A percentile compares a stretch with the other conserved stretches of the same genome.
Evolutionary conservation across 2,888 invertebrate species (phyloP).

Genomic region (Chromoteleia sp.): DNA sequence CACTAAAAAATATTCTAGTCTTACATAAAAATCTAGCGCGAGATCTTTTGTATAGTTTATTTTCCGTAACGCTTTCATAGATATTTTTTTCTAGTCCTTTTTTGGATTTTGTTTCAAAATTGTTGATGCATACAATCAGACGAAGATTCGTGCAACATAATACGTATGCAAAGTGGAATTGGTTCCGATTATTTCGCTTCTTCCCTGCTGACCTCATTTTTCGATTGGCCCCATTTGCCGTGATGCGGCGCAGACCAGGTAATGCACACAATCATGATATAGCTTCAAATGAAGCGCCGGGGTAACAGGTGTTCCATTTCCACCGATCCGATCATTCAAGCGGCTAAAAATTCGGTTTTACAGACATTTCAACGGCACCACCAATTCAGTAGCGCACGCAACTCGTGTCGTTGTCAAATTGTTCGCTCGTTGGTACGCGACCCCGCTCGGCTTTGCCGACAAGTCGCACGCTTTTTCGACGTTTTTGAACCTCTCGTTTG

Average conservation of each 20-base stretch:
- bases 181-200: slow-evolving; percentile 59
- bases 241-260: slow-evolving; percentile 65
- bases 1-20: too few relatives aligned
- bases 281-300: slow-evolving; percentile 64
- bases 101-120: too few relatives aligned
- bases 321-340: slow-evolving; percentile 55
- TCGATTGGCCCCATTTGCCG: slow-evolving; percentile 67
- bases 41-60: too few relatives aligned
- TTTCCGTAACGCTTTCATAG: too few relatives aligned
- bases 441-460: slow-evolving; percentile 22
- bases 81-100: too few relatives aligned
- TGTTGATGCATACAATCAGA: not conserved
- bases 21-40: too few relatives aligned
- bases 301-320: slow-evolving; percentile 70
- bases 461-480: slow-evolving; percentile 50
- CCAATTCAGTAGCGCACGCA: slow-evolving; percentile 21
- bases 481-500: slow-evolving; percentile 61
- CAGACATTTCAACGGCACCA: slow-evolving; percentile 22
- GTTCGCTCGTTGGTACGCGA: not conserved
- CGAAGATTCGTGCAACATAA: not conserved
- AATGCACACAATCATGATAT: slow-evolving; percentile 67
- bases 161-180: slow-evolving; percentile 43
- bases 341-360: slow-evolving; percentile 46
- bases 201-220: slow-evolving; percentile 70
- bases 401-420: not conserved